Evolutionary conservation across 2,888 invertebrate species (phyloP).

Genomic region (Branchellion lobata): DNA sequence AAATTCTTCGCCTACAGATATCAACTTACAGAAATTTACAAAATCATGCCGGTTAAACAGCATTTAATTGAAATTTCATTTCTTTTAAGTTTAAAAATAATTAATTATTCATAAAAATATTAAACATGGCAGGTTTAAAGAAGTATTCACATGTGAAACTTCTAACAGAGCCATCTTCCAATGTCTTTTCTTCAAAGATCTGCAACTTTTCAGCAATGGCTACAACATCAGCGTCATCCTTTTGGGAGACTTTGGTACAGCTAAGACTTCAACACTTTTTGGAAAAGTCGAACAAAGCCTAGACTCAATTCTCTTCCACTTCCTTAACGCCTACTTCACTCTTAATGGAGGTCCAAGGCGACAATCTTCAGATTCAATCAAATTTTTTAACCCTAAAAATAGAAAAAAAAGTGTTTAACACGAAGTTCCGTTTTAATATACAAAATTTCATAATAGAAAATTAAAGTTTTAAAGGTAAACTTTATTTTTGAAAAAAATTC

Average conservation of each 20-base stretch:
- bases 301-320: not conserved
- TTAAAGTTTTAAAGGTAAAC: too few species aligned
- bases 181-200: conserved; percentile 1
- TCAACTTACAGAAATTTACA: too few species aligned
- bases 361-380: too few species aligned
- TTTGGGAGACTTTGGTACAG: not conserved
- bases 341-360: not conserved
- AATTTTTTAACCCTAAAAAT: too few species aligned
- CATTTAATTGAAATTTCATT: too few species aligned
- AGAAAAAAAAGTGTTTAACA: too few species aligned
- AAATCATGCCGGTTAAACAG: too few species aligned
- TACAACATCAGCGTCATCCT: conserved; percentile 3
- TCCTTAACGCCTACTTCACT: not conserved
- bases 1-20: too few species aligned
- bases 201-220: not conserved
- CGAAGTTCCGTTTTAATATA: too few species aligned
- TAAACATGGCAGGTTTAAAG: not conserved
- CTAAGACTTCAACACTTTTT: not conserved
- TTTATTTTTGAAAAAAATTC: too few species aligned
- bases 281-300: not conserved
- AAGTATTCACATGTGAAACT: not conserved
- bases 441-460: too few species aligned
- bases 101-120: not conserved
- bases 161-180: not conserved
- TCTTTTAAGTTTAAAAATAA: too few species aligned